These are phyloP conservation scores for Cinara cedri DNA, from an alignment of 2,888 invertebrate species.

Conservation along the genomic window DNA sequence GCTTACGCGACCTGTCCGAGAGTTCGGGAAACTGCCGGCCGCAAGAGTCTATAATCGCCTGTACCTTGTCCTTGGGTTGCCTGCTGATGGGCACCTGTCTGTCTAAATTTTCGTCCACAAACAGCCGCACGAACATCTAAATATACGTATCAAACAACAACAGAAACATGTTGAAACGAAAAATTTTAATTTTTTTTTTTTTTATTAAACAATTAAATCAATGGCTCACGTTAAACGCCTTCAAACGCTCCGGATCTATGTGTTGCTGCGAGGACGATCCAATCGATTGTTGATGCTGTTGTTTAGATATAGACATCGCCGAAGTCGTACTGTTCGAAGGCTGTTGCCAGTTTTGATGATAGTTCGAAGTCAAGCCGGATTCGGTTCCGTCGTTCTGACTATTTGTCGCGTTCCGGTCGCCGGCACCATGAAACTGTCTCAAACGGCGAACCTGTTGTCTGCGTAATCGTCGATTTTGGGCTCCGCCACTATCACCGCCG, in stretches of 20 bases:
- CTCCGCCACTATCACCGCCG: conserved; percentile 78
- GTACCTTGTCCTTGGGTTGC: conserved; percentile 97
- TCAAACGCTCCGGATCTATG: conserved; percentile 91
- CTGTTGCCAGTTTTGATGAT: conserved; percentile 34
- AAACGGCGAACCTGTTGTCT: conserved; percentile 32
- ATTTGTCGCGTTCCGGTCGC: background rate
- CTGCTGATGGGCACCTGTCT: conserved; percentile 96
- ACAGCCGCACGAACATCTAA: conserved; percentile 96
- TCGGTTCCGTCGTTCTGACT: conserved; percentile 14
- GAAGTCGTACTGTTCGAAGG: conserved; percentile 15
- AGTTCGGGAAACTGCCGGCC: conserved; percentile 96
- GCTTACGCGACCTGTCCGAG: conserved; percentile 90
- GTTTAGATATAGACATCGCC: background rate
- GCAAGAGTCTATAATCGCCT: conserved; percentile 96
- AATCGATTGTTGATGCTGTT: conserved; percentile 11
- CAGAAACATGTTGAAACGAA: background rate
- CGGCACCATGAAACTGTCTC: conserved; percentile 14
- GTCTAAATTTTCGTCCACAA: conserved; percentile 95
- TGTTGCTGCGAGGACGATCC: conserved; percentile 69
- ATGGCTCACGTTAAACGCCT: conserved; percentile 88
- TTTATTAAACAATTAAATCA: background rate
- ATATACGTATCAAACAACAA: conserved; percentile 59
- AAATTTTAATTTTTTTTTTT: background rate
- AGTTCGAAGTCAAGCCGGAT: conserved; percentile 2
- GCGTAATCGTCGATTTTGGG: conserved; percentile 9